Percentiles rank a stretch among this genome's conserved stretches.
These are phyloP conservation scores for Amniataba percoides DNA, from an alignment of 2,797 vertebrate species.

Conservation along the genomic window DNA sequence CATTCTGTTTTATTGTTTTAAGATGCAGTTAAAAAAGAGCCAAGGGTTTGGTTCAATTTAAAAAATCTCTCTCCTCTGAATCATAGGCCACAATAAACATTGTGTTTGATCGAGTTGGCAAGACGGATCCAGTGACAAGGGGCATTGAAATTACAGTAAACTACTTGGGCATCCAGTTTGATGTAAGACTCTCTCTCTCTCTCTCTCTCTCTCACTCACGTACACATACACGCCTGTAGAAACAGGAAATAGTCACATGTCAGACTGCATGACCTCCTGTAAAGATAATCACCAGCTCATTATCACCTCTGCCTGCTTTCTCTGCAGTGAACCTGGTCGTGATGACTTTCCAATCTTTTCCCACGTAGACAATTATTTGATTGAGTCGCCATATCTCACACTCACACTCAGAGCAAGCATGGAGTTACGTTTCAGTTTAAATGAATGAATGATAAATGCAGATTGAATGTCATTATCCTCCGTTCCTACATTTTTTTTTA, in stretches of 20 bases:
- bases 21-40: background rate
- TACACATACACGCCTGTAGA: slow-evolving; percentile 20
- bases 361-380: slow-evolving; percentile 15
- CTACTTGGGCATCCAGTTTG: slow-evolving; percentile 98
- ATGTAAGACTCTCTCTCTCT: slow-evolving; percentile 85
- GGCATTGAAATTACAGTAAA: slow-evolving; percentile 99
- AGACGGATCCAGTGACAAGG: slow-evolving; percentile 98
- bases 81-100: slow-evolving; percentile 98
- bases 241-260: slow-evolving; percentile 33
- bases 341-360: slow-evolving; percentile 18
- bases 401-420: background rate
- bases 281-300: slow-evolving; percentile 59
- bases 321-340: slow-evolving; percentile 34
- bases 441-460: slow-evolving; percentile 23
- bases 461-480: background rate
- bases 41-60: background rate
- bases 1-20: background rate
- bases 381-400: slow-evolving; percentile 2
- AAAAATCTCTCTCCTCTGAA: slow-evolving; percentile 2
- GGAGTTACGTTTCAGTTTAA: background rate
- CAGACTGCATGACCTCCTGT: slow-evolving; percentile 35
- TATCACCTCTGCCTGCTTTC: slow-evolving; percentile 35
- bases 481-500: background rate
- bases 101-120: slow-evolving; percentile 97
- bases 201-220: background rate